Percentiles rank a stretch among this genome's conserved stretches.
Conservation (phyloP, 2,888 invertebrate genomes). For the Zhuqinia jingwanae region DNA sequence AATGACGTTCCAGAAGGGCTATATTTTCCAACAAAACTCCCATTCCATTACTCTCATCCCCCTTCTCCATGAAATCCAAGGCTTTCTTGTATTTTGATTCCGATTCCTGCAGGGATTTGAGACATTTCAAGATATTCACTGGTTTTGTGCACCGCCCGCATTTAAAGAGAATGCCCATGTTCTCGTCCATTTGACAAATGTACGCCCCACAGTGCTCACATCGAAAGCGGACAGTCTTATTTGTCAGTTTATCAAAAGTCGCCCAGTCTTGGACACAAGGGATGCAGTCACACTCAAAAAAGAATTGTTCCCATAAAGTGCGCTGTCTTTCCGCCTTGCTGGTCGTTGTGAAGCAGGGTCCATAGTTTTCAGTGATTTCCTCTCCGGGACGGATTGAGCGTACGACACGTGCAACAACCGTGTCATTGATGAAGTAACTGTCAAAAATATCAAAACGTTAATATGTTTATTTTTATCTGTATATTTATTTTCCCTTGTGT, state of each 20-base stretch:
- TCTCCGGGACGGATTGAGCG: slow-evolving; percentile 86
- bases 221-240: slow-evolving; percentile 72
- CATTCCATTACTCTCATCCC: slow-evolving; percentile 79
- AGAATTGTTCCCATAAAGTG: slow-evolving; percentile 81
- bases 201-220: slow-evolving; percentile 77
- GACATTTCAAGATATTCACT: slow-evolving; percentile 77
- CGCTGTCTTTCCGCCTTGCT: slow-evolving; percentile 84
- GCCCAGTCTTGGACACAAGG: slow-evolving; percentile 91
- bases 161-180: slow-evolving; percentile 74
- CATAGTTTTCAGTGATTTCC: slow-evolving; percentile 91
- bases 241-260: slow-evolving; percentile 84
- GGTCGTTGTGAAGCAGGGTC: slow-evolving; percentile 87
- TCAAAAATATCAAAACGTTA: background rate
- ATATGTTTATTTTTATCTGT: no score
- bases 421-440: slow-evolving; percentile 89
- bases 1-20: slow-evolving; percentile 81
- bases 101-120: slow-evolving; percentile 77
- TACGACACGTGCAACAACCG: slow-evolving; percentile 86
- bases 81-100: slow-evolving; percentile 76
- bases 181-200: slow-evolving; percentile 72
- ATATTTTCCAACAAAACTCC: slow-evolving; percentile 77
- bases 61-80: slow-evolving; percentile 78
- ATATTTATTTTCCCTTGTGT: no score
- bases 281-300: slow-evolving; percentile 88
- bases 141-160: slow-evolving; percentile 73